Evolutionary conservation across 1,140 invertebrate species (phyloP), one percentile per base, ranked within the genome.

Genomic region (Apis dorsata): DNA sequence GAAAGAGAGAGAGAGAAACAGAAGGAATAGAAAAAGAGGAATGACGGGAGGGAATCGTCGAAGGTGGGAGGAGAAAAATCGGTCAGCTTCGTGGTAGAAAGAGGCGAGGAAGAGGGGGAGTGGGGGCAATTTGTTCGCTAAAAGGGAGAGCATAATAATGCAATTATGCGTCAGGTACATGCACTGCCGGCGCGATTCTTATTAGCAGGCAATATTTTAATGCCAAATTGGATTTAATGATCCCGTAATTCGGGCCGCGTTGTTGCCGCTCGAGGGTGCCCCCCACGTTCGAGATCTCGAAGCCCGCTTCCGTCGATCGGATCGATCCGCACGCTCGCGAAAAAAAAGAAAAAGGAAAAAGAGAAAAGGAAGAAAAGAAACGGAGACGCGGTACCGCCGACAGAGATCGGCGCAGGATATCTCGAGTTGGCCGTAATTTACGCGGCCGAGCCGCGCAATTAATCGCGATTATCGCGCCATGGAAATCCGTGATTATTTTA

Each of bases 151-250:
- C 62, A 70, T 88, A 90, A 91, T 91, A 91, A 91, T 91, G 91
- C 87, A 89, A 91, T 91, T 90, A 91, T 88, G 72, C 83, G 68
- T 53, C 44, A 53, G 71, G 51, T 75, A 57, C 78, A 79, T 65
- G 84, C 81, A 65, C 82, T 57, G 63, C 28, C 65, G 76, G 70
- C 82, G 72, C 86, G 85, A 87, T 90, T 89, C 92, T 92, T 93
- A 93, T 93, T 93, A 93, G 90, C 92, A 92, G 91, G 91, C 92
- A 92, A 93, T 93, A 93, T 93, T 93, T 93, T 93, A 92, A 93
- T 93, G 89, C 83, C 87, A 92, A 93, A 92, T 91, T 91, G 90
- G 89, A 88, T 86, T 88, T 91, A 92, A 92, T 90, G 86, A 90
- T 87, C 69, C 78, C 71, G 57, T 82, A 85, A 88, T 85, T 85